phyloP scores from a whole-genome alignment of 2,797 vertebrate genomes.

The Pyrrhura leucotis region DNA sequence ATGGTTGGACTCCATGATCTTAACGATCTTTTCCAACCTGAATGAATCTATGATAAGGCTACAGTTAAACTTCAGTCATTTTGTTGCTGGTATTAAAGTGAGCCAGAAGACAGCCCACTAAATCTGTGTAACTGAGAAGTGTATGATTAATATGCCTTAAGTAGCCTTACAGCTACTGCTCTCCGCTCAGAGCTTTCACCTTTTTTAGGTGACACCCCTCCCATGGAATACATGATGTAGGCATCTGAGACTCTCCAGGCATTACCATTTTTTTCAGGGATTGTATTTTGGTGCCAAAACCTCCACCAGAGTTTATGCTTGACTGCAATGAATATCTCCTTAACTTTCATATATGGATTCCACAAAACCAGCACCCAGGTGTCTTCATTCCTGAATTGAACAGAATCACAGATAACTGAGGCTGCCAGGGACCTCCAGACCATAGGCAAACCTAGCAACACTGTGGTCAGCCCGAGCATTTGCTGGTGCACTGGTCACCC shows the following conservation, averaged over 20 bases:
- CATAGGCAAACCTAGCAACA: neutral
- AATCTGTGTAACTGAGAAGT: neutral
- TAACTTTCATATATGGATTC: neutral
- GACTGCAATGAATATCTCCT: neutral
- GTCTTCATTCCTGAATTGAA: rapidly evolving
- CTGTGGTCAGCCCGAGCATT: neutral
- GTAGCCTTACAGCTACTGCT: neutral
- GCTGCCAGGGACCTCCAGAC: rapidly evolving
- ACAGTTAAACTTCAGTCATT: neutral
- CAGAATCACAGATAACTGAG: neutral
- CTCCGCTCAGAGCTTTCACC: neutral
- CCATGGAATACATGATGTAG: neutral
- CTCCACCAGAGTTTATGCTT: neutral
- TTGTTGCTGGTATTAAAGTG: neutral
- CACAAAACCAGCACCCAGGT: neutral
- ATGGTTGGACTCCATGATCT: neutral
- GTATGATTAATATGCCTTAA: neutral
- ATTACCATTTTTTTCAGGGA: neutral
- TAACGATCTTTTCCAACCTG: neutral
- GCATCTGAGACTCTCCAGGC: neutral
- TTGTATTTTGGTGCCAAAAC: neutral
- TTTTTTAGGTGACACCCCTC: neutral
- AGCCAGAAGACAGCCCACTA: neutral
- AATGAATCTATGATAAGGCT: neutral
- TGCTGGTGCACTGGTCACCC: neutral